Evolutionary conservation across 2,888 invertebrate species (phyloP).

Genomic region (Pseudococcus viburni): DNA sequence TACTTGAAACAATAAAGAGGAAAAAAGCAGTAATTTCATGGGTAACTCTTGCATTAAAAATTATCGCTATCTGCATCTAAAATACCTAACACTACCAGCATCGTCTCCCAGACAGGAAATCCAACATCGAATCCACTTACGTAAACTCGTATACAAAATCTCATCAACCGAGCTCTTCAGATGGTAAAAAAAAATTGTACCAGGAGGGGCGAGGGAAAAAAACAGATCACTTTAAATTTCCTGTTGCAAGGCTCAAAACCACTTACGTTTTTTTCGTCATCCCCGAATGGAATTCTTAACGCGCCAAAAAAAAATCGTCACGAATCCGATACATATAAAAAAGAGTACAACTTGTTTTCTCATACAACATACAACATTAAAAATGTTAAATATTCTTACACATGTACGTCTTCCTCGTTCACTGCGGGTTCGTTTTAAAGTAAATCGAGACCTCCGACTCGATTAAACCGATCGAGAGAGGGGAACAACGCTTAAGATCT

Average conservation of each 20-base stretch:
- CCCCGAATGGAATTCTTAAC: neutral
- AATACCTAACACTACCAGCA: neutral
- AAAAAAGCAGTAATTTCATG: neutral
- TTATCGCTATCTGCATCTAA: too few species aligned
- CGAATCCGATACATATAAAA: neutral
- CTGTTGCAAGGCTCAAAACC: neutral
- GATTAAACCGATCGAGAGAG: neutral
- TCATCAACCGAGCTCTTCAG: neutral
- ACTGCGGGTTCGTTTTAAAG: neutral
- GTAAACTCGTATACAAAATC: neutral
- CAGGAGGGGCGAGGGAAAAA: neutral
- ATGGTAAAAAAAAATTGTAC: neutral
- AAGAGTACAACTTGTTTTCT: neutral
- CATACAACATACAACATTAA: neutral
- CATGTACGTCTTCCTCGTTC: neutral
- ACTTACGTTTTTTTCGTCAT: too few species aligned
- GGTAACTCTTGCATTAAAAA: neutral
- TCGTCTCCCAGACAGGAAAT: slow-evolving; percentile 7
- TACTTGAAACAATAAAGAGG: slow-evolving; percentile 11
- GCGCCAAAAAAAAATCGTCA: neutral
- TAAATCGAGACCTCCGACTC: neutral
- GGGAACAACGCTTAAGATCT: neutral
- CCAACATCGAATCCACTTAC: neutral
- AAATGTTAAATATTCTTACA: slow-evolving; percentile 19
- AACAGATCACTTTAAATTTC: neutral